These are phyloP conservation scores for Tachysurus vachellii DNA, from an alignment of 2,113 vertebrate species.

Conservation along the genomic window DNA sequence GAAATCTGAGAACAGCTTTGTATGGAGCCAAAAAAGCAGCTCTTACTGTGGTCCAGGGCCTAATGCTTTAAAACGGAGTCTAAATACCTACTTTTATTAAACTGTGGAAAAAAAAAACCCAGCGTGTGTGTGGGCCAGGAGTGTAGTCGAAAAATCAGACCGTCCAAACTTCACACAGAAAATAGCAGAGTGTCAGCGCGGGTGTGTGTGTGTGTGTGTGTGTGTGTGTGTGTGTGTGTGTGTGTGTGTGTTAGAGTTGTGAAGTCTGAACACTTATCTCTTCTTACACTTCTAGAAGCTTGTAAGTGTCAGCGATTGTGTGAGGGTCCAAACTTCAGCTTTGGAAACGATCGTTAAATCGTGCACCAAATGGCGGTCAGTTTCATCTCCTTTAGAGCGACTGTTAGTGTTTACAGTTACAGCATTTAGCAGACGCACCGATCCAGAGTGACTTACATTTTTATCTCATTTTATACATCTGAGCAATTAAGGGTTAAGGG, in stretches of 20 bases:
- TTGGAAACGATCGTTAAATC: neutral
- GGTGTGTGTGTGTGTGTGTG: neutral
- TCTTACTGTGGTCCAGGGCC: constrained; percentile 14
- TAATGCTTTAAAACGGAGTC: neutral
- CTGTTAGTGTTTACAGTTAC: neutral
- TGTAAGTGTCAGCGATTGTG: neutral
- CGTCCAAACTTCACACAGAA: constrained; percentile 17
- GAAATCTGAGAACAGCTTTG: constrained; percentile 40
- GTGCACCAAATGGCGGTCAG: neutral
- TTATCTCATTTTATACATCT: too few relatives aligned
- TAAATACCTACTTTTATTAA: constrained; percentile 23
- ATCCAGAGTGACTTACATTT: too few relatives aligned
- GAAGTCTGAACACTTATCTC: constrained; percentile 12
- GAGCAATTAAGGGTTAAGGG: too few relatives aligned
- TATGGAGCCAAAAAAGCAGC: constrained; percentile 15
- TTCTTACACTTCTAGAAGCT: constrained; percentile 14
- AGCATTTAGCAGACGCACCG: too few relatives aligned
- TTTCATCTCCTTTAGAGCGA: neutral
- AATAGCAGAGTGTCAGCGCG: neutral
- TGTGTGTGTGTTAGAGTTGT: neutral
- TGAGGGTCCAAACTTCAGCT: neutral
- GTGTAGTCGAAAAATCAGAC: neutral
- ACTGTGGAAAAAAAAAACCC: constrained; percentile 1
- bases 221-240: neutral
- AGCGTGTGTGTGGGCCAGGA: neutral